phyloP scores from a whole-genome alignment of 2,888 invertebrate species.

The Ommatoiulus sabulosus region DNA sequence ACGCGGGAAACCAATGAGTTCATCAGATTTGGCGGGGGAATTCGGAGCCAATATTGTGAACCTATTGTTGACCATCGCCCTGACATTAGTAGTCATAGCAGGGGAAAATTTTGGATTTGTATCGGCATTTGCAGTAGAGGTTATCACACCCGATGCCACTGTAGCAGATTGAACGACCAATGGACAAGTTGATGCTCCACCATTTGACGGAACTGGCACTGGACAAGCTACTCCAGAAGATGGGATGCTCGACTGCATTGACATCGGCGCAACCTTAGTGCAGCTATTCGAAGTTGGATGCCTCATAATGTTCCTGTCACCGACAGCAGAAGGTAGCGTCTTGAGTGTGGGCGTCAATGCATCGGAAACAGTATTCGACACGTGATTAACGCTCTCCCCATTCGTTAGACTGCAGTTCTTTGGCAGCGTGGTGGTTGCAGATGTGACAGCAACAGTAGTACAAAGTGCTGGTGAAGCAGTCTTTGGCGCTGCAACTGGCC shows the following conservation, averaged over 20 bases:
- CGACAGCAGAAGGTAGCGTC: not conserved
- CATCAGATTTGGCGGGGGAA: constrained; percentile 55
- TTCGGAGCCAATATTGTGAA: not conserved
- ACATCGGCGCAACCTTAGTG: not conserved
- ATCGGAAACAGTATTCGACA: not conserved
- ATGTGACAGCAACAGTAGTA: not conserved
- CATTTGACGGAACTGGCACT: not conserved
- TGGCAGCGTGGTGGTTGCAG: not conserved
- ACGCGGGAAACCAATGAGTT: constrained; percentile 61
- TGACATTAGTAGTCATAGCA: constrained; percentile 47
- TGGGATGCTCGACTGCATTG: not conserved
- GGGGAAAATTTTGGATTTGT: not conserved
- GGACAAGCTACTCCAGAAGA: not conserved
- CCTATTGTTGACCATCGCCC: constrained; percentile 39
- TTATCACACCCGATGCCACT: not conserved
- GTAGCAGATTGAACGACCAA: not conserved
- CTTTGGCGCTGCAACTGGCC: constrained; percentile 29
- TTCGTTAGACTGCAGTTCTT: constrained; percentile 55
- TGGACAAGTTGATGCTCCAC: not conserved
- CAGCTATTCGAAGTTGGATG: not conserved
- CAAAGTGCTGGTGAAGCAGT: not conserved
- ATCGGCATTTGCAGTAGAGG: constrained; percentile 4
- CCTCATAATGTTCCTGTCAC: not conserved
- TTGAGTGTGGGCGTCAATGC: not conserved
- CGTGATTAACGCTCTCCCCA: constrained; percentile 50